Percentiles rank a stretch among this genome's conserved stretches.
phyloP scores from a whole-genome alignment of 2,888 invertebrate genomes.

The Cheilosia vulpina region DNA sequence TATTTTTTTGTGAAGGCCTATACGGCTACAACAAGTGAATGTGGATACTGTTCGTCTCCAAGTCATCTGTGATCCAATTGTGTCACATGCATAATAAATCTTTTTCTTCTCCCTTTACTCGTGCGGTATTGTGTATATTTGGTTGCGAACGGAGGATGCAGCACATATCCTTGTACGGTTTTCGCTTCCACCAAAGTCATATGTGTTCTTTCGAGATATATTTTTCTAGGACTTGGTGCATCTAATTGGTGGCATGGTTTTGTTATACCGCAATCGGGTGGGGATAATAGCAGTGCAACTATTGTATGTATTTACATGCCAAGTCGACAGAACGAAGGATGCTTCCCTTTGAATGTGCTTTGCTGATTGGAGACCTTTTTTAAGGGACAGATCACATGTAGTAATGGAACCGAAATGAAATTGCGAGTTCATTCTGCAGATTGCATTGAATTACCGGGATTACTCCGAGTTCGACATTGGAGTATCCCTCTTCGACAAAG shows the following conservation, averaged over 20 bases:
- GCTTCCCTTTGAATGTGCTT: background rate
- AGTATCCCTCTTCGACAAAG: background rate
- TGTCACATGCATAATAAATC: slow-evolving; percentile 70
- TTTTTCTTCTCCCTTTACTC: slow-evolving; percentile 15
- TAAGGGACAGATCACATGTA: background rate
- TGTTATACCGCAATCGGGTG: slow-evolving; percentile 22
- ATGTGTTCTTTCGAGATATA: slow-evolving; percentile 18
- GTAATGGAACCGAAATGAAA: slow-evolving; percentile 10
- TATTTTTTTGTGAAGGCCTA: slow-evolving; percentile 2
- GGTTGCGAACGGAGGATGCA: slow-evolving; percentile 35
- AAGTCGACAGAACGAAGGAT: background rate
- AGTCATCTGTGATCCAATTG: slow-evolving; percentile 70
- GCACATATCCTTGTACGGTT: slow-evolving; percentile 30
- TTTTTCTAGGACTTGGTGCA: slow-evolving; percentile 15
- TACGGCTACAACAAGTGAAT: background rate
- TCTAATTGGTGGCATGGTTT: slow-evolving; percentile 59
- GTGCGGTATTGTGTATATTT: background rate
- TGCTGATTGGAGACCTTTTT: slow-evolving; percentile 13
- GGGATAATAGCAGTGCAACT: slow-evolving; percentile 30
- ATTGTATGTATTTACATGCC: background rate
- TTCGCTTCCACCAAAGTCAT: slow-evolving; percentile 45
- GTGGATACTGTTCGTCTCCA: slow-evolving; percentile 24
- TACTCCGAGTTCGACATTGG: background rate
- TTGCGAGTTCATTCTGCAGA: background rate
- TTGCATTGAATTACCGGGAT: slow-evolving; percentile 10